Evolutionary conservation across 2,113 vertebrate species (phyloP), one percentile per base, ranked within the genome.

Genomic region (Progne subis): DNA sequence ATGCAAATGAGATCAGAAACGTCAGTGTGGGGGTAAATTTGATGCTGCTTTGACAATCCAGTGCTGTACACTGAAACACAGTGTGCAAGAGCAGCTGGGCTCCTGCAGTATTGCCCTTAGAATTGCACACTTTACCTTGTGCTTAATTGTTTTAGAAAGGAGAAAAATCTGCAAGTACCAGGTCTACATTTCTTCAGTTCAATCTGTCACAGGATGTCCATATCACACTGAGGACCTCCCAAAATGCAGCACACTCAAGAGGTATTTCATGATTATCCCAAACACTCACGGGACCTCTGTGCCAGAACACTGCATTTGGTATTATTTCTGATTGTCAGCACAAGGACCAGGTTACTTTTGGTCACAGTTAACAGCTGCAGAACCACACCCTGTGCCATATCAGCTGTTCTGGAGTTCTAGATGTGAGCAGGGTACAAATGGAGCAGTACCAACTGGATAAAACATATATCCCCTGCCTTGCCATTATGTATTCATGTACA

Each of bases 401-500:
- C 32, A 77, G 20, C 11, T 55, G n/a, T 26, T 59, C 44, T 79
- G 2, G 46, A 53, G 19, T 18, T 53, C 11, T 29, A 0, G 11
- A 2, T 11, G 44, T 50, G 43, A 87, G n/a, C 25, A 72, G 20
- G 6, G 18, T 26, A 34, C 18, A 63, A 61, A 84, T 9, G 50
- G 28, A 90, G 26, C 12, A 64, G 15, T 7, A 61, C 11, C 41
- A 70, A 13, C n/a, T 34, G 9, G 14, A 34, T 28, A 39, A 75
- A 60, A 28, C 8, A 9, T 4, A 31, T 4, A 56, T 11, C 11
- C n/a, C 18, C 17, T 69, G 20, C 55, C 31, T 21, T 31, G 25
- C 8, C 29, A 29, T n/a, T 16, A 16, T 17, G 9, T 14, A 39
- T 24, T 32, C 41, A 15, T 0, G 3, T 8, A 5, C 0, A 37